phyloP scores from a whole-genome alignment of 2,888 invertebrate genomes.

The Lasius fuliginosus region DNA sequence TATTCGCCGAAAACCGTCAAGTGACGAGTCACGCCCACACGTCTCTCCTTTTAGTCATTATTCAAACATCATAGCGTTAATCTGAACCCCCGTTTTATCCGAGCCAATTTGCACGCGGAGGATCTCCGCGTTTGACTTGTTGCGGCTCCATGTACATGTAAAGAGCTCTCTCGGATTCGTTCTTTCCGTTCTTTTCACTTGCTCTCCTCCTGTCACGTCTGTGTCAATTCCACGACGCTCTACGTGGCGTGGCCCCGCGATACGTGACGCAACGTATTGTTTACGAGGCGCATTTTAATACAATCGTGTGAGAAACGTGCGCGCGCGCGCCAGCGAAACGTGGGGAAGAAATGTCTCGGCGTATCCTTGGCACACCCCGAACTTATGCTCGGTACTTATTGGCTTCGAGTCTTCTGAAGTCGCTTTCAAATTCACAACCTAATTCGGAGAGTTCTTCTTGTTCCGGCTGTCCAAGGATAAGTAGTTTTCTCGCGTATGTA shows the following conservation, averaged over 20 bases:
- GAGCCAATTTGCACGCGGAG: not conserved
- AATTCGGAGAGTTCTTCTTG: constrained; percentile 36
- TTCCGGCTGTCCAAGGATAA: constrained; percentile 27
- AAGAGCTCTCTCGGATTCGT: constrained; percentile 26
- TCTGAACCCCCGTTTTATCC: not conserved
- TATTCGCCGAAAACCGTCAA: not conserved
- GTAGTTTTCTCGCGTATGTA: constrained; percentile 1
- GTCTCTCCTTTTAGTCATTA: constrained; percentile 1
- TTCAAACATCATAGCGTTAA: constrained; percentile 11
- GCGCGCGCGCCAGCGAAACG: constrained; percentile 66
- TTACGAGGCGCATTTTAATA: constrained; percentile 84
- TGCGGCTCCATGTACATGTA: not conserved
- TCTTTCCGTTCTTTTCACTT: constrained; percentile 57
- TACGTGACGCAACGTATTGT: constrained; percentile 83
- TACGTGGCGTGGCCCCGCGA: constrained; percentile 37
- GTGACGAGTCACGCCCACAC: not conserved
- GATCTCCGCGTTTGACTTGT: constrained; percentile 2
- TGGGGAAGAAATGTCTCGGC: constrained; percentile 80
- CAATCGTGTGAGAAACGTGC: constrained; percentile 81
- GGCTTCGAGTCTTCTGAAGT: constrained; percentile 28
- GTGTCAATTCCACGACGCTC: constrained; percentile 75
- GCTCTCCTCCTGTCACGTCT: constrained; percentile 70
- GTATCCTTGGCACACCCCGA: constrained; percentile 81
- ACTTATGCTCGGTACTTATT: constrained; percentile 10
- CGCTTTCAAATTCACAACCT: constrained; percentile 34